A percentile compares a stretch with the other conserved stretches of the same genome.
These are phyloP conservation scores for Episyrphus balteatus DNA, from an alignment of 1,140 invertebrate genomes.

Conservation along the genomic window DNA sequence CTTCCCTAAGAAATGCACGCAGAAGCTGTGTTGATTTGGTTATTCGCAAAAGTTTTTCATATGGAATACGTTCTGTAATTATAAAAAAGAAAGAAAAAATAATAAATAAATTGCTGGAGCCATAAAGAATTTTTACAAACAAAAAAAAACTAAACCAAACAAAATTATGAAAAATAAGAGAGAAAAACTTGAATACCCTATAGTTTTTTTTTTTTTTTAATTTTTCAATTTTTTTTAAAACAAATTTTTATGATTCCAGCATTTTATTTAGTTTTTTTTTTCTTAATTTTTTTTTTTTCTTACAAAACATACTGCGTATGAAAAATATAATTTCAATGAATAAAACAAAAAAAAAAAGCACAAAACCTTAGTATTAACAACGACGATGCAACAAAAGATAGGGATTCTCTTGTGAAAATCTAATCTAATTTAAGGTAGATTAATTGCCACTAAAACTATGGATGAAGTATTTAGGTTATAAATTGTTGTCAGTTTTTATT, in stretches of 20 bases:
- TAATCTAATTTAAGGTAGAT: no score
- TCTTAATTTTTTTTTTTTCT: background rate
- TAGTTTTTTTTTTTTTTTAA: constrained; percentile 6
- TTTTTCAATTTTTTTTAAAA: constrained; percentile 4
- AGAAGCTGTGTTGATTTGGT: constrained; percentile 22
- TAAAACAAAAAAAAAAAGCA: background rate
- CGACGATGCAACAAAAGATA: constrained; percentile 7
- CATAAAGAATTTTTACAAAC: constrained; percentile 14
- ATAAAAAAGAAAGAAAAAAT: no score
- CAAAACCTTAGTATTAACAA: background rate
- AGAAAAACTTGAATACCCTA: constrained; percentile 34
- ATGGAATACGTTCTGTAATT: constrained; percentile 30
- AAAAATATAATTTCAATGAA: no score
- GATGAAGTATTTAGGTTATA: no score
- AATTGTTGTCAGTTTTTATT: no score
- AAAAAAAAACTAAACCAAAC: constrained; percentile 22
- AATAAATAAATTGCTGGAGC: constrained; percentile 4
- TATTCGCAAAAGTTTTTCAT: constrained; percentile 21
- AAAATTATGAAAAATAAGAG: constrained; percentile 24
- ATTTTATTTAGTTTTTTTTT: constrained; percentile 3
- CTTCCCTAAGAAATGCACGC: background rate
- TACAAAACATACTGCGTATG: background rate
- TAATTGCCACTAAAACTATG: no score
- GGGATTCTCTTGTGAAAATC: no score
- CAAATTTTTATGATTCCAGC: constrained; percentile 11